Evolutionary conservation across 2,113 vertebrate genomes (phyloP), one percentile per base, ranked within the genome.

Genomic region (Melanotaenia duboulayi): DNA sequence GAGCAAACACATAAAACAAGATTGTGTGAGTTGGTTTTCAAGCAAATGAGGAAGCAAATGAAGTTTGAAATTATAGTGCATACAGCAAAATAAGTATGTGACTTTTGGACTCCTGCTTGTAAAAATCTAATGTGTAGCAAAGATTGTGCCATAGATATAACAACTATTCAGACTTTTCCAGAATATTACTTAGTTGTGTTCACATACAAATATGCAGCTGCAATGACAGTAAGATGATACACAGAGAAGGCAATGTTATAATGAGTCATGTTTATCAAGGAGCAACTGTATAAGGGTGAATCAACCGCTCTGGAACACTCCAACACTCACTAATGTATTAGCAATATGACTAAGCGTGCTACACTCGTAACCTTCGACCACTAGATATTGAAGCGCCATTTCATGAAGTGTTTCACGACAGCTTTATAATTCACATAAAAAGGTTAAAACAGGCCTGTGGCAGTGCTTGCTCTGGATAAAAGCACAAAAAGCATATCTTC

Each of bases 221-320:
- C 39, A 54, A 80, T 76, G 77, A 85, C 76, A 72, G 67, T 52
- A 57, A 55, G 65, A 87, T 74, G 81, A 81, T 76, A 76, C 78
- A 11, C 44, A 4, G 42, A 65, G 50, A 8, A 60, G 73, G 68
- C 85, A 85, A 88, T 72, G 74, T 72, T 83, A 77, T 60, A 68
- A 77, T 84, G 74, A 89, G 54, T 87, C 82, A 87, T 28, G 13
- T 65, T 84, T 80, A 67, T 78, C 73, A 84, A 65, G 67, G 52
- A 77, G 37, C 11, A 25, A 48, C 0, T 68, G 71, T 77, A 87
- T 58, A 67, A 78, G 80, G 72, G 68, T 60, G 62, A 78, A 71
- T 54, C 11, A 78, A 71, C 24, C 71, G 74, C 63, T 44, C 48
- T 64, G 62, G 64, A 86, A 74, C 50, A 46, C 74, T 76, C 54